These are phyloP conservation scores for Plebejus melissa DNA, from an alignment of 2,888 invertebrate genomes.

Conservation along the genomic window DNA sequence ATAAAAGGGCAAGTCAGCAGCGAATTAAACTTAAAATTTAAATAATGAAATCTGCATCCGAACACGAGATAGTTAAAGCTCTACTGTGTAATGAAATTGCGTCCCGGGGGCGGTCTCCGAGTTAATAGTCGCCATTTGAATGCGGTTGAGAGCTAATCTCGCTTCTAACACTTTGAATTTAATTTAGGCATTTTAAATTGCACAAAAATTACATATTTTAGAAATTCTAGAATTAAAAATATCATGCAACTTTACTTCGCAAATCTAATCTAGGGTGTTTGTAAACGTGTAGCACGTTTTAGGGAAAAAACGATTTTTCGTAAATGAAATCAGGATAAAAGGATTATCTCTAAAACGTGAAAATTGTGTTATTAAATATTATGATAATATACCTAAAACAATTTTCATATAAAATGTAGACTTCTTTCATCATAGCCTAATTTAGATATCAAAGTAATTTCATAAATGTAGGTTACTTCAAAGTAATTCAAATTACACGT, in stretches of 20 bases:
- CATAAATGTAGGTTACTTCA: neutral
- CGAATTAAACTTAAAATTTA: neutral
- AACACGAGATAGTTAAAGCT: slow-evolving; percentile 6
- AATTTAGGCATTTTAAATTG: slow-evolving; percentile 17
- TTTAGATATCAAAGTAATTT: neutral
- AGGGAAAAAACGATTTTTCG: neutral
- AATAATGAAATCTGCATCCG: slow-evolving; percentile 12
- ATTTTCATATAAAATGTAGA: neutral
- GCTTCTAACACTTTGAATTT: slow-evolving; percentile 13
- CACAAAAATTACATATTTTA: neutral
- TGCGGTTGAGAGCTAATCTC: slow-evolving; percentile 23
- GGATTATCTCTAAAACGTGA: neutral
- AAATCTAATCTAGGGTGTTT: neutral
- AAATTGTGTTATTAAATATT: neutral
- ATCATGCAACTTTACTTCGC: neutral
- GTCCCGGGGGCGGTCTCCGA: slow-evolving; percentile 1
- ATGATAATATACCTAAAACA: neutral
- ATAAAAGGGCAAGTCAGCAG: neutral
- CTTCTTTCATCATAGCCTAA: neutral
- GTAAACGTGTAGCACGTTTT: neutral
- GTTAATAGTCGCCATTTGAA: slow-evolving; percentile 23
- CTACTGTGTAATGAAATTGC: slow-evolving; percentile 13
- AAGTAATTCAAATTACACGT: neutral
- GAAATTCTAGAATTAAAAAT: neutral
- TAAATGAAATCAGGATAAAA: neutral